Evolutionary conservation across 2,888 invertebrate genomes (phyloP).

Genomic region (Stenodema calcarata): DNA sequence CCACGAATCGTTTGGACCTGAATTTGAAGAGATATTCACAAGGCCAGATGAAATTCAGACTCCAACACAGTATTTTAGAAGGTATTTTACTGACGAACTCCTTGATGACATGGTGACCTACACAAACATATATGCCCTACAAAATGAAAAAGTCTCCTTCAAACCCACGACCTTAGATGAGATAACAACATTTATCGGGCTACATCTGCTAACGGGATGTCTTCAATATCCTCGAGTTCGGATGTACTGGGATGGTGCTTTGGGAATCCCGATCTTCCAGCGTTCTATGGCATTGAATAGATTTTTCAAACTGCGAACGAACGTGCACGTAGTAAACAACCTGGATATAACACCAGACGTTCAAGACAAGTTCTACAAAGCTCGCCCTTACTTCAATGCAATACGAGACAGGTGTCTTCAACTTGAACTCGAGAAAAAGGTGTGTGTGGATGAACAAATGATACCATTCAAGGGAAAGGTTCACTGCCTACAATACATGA

Average conservation of each 20-base stretch:
- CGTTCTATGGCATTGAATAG: not conserved
- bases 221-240: not conserved
- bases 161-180: not conserved
- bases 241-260: not conserved
- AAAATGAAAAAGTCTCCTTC: not conserved
- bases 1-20: no score
- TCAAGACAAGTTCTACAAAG: constrained; percentile 45
- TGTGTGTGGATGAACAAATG: constrained; percentile 50
- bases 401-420: constrained; percentile 16
- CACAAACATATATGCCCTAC: not conserved
- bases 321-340: not conserved
- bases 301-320: not conserved
- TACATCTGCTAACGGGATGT: not conserved
- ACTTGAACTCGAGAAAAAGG: constrained; percentile 14
- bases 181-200: not conserved
- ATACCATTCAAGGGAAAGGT: constrained; percentile 57
- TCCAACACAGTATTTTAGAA: not conserved
- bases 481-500: constrained; percentile 56
- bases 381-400: constrained; percentile 32
- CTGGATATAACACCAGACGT: not conserved
- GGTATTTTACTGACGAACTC: not conserved
- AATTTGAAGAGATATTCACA: no score
- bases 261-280: not conserved
- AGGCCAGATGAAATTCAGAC: not conserved
- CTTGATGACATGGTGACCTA: not conserved